Base-by-base conservation (phyloP, 1,140 invertebrate genomes). In the Fopius arisanus region DNA sequence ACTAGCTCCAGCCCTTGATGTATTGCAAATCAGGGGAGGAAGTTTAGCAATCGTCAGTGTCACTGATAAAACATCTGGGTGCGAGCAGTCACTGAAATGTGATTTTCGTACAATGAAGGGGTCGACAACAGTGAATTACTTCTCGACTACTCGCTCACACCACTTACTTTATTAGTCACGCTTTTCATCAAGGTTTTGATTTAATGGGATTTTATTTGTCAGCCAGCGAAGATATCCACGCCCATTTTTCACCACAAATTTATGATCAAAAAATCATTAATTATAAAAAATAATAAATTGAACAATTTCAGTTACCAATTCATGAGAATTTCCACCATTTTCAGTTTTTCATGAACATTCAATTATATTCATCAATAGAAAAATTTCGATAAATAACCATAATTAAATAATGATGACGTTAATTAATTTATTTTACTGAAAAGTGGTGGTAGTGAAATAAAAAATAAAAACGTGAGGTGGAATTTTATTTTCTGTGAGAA, bases 141-240 rank as follows among this genome's bases (percentile, higher is more conserved):
- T 59, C 19, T 59, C 54, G 19, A 59, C 23, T 59, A 59, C 54
- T 59, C 54, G 21, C 54, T 59, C 72, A 78, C 66, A 77, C 80
- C 79, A 82, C 81, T 85, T 85, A 85, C 80, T 83, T 83, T 82
- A 84, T 84, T 84, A 83, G 83, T 81, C 81, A 82, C 78, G 80
- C 80, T 83, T 82, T 83, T 84, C 82, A 82, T 83, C 83, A 81
- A 79, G 78, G 75, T 62, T 77, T 74, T 78, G 80, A 84, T 83
- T 84, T 80, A 78, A 84, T 83, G 78, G 80, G 81, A 84, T 84
- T 83, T 78, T 81, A 82, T 82, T 67, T 70, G 41, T 28, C 21
- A 67, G 21, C 14, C n/a, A 19, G 10, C 3, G 23, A 23, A 48
- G 66, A 26, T 6, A 28, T 10, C 16, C 21, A 2, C n/a, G n/a